phyloP scores from a whole-genome alignment of 2,797 vertebrate species.

The Sebastes itinus region DNA sequence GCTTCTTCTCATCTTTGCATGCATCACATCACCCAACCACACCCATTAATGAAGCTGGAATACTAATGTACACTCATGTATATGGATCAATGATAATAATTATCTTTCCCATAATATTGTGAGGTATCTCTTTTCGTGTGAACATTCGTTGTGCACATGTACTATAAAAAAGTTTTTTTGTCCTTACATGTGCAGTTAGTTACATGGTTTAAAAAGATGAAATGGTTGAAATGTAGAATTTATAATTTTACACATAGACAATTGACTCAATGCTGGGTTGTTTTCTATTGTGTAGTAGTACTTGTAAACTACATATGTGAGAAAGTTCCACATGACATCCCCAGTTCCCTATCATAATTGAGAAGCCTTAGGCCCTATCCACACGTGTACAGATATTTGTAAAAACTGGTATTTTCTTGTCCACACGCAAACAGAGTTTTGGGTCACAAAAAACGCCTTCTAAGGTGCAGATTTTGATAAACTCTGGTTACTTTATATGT shows the following conservation, averaged over 20 bases:
- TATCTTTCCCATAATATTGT: neutral
- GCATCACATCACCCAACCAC: neutral
- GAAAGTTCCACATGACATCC: too few species aligned
- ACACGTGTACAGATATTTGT: fast-evolving
- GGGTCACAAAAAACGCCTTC: too few species aligned
- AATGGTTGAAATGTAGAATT: neutral
- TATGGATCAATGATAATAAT: neutral
- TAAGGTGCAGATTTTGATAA: too few species aligned
- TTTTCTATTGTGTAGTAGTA: too few species aligned
- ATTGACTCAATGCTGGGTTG: too few species aligned
- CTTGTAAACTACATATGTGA: too few species aligned
- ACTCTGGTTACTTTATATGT: too few species aligned
- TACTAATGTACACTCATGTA: neutral
- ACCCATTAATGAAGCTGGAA: neutral
- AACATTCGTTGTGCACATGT: neutral
- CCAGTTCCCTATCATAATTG: too few species aligned
- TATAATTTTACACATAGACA: too few species aligned
- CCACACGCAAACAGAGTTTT: too few species aligned
- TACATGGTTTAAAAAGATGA: neutral
- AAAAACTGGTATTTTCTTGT: too few species aligned
- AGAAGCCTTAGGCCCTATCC: too few species aligned
- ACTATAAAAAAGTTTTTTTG: neutral
- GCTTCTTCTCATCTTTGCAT: neutral
- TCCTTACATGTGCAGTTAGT: neutral
- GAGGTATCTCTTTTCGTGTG: neutral